These are phyloP conservation scores for Ammodytes marinus DNA, from an alignment of 2,113 vertebrate genomes.

Conservation along the genomic window DNA sequence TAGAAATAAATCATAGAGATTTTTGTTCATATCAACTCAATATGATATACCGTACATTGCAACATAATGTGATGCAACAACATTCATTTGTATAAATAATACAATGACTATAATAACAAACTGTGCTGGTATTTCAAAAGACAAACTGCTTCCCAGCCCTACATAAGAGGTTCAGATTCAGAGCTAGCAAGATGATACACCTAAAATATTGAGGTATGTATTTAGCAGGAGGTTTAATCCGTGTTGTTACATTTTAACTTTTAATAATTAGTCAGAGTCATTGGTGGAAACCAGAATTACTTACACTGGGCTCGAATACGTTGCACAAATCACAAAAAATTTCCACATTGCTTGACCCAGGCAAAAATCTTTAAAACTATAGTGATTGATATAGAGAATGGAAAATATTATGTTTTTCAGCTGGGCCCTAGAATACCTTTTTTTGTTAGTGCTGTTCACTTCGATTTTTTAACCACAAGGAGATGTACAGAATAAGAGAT, in stretches of 20 bases:
- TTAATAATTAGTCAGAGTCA: neutral
- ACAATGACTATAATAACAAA: too few relatives aligned
- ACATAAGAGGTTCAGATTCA: neutral
- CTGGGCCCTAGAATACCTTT: neutral
- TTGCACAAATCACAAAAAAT: neutral
- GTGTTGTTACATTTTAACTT: neutral
- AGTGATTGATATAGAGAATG: neutral
- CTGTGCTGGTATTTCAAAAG: neutral
- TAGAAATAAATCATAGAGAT: slow-evolving; percentile 9
- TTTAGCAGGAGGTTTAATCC: neutral
- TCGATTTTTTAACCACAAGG: neutral
- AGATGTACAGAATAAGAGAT: neutral
- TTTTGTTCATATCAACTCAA: neutral
- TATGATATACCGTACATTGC: neutral
- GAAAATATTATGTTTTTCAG: neutral
- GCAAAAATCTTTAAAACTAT: neutral
- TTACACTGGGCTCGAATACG: neutral
- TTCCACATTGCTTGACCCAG: neutral
- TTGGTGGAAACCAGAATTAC: neutral
- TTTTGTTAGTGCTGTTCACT: neutral
- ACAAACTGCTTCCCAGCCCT: neutral
- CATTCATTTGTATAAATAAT: too few relatives aligned
- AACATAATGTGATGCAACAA: too few relatives aligned
- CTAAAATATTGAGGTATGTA: neutral
- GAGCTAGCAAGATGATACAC: neutral